Evolutionary conservation across 2,888 invertebrate genomes (phyloP).

Genomic region (Polyommatus icarus): DNA sequence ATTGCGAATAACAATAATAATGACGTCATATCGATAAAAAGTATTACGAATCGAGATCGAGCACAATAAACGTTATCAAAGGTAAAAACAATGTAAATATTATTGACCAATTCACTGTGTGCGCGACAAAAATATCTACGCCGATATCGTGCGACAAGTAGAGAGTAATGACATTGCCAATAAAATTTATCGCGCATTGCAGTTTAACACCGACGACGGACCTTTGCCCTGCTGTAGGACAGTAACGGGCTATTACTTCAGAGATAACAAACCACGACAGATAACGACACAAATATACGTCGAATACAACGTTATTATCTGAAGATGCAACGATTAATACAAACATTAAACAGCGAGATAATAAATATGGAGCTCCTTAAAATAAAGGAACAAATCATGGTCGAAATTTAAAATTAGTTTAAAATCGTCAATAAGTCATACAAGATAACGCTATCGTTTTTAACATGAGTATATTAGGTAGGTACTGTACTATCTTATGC

Average conservation of each 20-base stretch:
- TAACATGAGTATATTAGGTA: not conserved
- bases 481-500: slow-evolving; percentile 21
- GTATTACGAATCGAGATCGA: slow-evolving; percentile 2
- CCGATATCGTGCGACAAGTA: slow-evolving; percentile 38
- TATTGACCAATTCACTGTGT: slow-evolving; percentile 22
- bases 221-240: slow-evolving; percentile 42
- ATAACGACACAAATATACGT: slow-evolving; percentile 34
- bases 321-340: not conserved
- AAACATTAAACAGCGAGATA: not conserved
- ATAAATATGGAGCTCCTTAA: not conserved
- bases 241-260: slow-evolving; percentile 40
- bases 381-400: not conserved
- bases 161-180: slow-evolving; percentile 43
- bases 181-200: slow-evolving; percentile 41
- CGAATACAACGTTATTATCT: slow-evolving; percentile 2
- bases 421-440: not conserved
- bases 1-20: not conserved
- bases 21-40: not conserved
- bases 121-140: slow-evolving; percentile 32
- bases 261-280: slow-evolving; percentile 37
- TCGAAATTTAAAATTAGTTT: not conserved
- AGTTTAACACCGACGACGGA: slow-evolving; percentile 39
- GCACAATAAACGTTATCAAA: slow-evolving; percentile 9
- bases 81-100: slow-evolving; percentile 25
- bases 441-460: slow-evolving; percentile 6